These are phyloP conservation scores for Propithecus perrieri DNA, from an alignment of 2,797 vertebrate species.

Conservation along the genomic window DNA sequence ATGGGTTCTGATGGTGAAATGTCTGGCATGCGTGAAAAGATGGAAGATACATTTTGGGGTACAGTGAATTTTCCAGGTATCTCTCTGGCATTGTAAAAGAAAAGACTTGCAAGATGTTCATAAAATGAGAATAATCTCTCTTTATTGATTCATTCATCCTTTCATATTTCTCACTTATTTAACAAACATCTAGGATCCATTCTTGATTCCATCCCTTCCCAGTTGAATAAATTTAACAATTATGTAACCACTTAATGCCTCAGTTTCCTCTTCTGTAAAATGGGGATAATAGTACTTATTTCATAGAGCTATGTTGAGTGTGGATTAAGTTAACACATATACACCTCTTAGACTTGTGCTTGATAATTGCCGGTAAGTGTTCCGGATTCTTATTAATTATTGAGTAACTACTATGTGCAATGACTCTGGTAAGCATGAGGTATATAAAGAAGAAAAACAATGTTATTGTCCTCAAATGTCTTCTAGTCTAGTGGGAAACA, in stretches of 20 bases:
- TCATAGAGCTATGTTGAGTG: not conserved
- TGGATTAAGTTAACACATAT: not conserved
- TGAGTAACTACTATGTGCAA: not conserved
- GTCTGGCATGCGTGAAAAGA: not conserved
- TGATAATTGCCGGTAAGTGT: not conserved
- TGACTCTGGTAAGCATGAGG: not conserved
- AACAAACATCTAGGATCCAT: not conserved
- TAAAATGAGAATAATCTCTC: not conserved
- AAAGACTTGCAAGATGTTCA: not conserved
- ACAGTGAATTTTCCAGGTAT: not conserved
- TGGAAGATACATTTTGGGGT: not conserved
- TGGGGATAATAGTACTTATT: not conserved
- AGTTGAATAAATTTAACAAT: not conserved
- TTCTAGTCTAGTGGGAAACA: not conserved
- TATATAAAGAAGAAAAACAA: not conserved
- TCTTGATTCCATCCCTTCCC: not conserved
- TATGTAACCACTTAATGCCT: not conserved
- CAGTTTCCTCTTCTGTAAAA: not conserved
- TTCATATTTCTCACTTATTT: not conserved
- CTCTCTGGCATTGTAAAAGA: not conserved
- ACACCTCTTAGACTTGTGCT: not conserved
- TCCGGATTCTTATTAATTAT: not conserved
- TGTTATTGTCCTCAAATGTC: not conserved
- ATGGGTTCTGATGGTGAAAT: not conserved
- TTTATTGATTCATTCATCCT: not conserved